Base-by-base conservation (phyloP, 2,797 vertebrate genomes). In the Todus mexicanus region DNA sequence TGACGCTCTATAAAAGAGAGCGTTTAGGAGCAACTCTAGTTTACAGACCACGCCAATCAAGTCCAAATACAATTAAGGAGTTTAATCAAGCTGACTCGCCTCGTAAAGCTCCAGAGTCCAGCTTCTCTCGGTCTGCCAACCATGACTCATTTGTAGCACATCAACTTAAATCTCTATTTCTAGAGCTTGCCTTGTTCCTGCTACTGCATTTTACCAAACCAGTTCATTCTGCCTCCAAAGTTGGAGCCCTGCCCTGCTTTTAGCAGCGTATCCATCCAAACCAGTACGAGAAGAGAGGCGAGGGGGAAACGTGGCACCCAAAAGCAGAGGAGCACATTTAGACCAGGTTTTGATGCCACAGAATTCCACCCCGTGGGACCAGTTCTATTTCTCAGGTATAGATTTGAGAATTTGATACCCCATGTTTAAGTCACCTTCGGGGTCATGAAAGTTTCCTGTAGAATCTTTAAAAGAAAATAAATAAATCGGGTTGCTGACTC, bases 191-290 rank as follows among this genome's bases (percentile, higher is more conserved):
- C 43, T 10, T 56, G 57, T 12, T 61, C 71, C 22, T 74, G 75
- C 56, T 66, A 11, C 40, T 38, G 25, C 21, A 16, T 31, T 77
- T 61, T 20, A 54, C 53, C 45, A 18, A 63, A 86, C 31, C 26
- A 29, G 20, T 12, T 48, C 11, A 3, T 37, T 33, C 74, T 79
- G 60, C 74, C 75, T 31, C 59, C 42, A 65, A 40, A 72, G 50
- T 53, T 35, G 27, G 42, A 9, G 14, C 2, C 29, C 2, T 4
- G 18, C 79, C 57, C 42, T 33, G 85, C 65, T 80, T 50, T 53
- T 15, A 37, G 71, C 40, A 26, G 5, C 1, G 12, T 1, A 2
- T 8, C 69, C 48, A 12, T 1, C 11, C 29, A 37, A 69, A 51
- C 10, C 29, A 54, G 33, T 27, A 59, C 12, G 22, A 22, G 11